Conservation (phyloP, 2,113 vertebrate species). For the Pao palembangensis region DNA sequence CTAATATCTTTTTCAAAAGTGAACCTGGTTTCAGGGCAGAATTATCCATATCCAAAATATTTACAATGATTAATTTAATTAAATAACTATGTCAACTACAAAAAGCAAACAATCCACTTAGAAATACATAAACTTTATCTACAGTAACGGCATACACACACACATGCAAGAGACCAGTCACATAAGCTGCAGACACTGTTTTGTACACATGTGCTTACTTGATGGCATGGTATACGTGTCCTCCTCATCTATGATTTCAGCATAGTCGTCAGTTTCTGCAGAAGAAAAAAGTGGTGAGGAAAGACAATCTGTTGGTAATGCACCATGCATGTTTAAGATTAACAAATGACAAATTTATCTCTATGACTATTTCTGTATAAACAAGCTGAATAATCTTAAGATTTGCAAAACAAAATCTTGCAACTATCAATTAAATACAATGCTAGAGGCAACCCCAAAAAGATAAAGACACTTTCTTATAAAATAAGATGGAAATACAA, state of each 20-base stretch:
- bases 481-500: background rate
- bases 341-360: no score
- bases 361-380: no score
- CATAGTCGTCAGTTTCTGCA: slow-evolving; percentile 97
- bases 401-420: background rate
- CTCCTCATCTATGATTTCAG: slow-evolving; percentile 98
- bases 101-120: no score
- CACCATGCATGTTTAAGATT: background rate
- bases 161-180: background rate
- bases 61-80: no score
- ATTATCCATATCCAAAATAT: no score
- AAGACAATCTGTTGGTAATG: background rate
- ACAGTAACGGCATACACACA: no score
- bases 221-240: slow-evolving; percentile 99
- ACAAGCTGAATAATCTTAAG: background rate
- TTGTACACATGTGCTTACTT: slow-evolving; percentile 79
- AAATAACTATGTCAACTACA: no score
- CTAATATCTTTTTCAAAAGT: background rate
- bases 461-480: background rate
- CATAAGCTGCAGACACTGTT: background rate
- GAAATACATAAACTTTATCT: no score
- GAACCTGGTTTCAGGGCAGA: background rate
- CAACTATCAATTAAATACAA: background rate
- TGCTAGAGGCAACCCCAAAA: background rate
- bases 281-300: background rate